These are phyloP conservation scores for Neopelma chrysocephalum DNA, from an alignment of 2,797 vertebrate genomes.

Conservation along the genomic window DNA sequence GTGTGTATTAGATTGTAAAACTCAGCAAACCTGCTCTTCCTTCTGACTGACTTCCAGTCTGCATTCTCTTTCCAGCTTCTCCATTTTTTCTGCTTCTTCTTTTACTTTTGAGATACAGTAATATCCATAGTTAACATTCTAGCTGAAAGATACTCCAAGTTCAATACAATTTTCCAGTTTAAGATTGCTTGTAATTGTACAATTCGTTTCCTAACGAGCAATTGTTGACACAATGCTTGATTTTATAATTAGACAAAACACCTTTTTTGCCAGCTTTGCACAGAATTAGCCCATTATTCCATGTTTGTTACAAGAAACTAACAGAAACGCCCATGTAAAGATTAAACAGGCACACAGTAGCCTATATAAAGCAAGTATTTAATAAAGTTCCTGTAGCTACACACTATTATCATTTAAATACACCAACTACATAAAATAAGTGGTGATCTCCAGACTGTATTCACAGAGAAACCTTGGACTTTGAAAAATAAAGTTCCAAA, in stretches of 20 bases:
- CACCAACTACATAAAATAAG: background rate
- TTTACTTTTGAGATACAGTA: slow-evolving; percentile 81
- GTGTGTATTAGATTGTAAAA: slow-evolving; percentile 1
- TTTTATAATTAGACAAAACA: background rate
- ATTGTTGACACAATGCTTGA: background rate
- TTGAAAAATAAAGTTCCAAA: background rate
- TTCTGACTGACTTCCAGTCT: slow-evolving; percentile 79
- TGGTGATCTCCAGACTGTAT: background rate
- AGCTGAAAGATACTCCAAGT: slow-evolving; percentile 7
- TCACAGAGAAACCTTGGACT: background rate
- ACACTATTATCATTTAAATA: background rate
- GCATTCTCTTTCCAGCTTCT: slow-evolving; percentile 80
- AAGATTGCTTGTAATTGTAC: background rate
- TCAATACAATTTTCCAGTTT: background rate
- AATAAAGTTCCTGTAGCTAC: background rate
- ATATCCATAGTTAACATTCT: background rate
- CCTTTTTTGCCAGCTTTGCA: background rate
- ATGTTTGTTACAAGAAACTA: background rate
- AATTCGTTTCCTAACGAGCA: background rate
- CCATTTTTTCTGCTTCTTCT: slow-evolving; percentile 81
- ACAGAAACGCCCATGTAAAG: background rate
- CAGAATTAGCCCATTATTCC: background rate
- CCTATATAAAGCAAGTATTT: background rate
- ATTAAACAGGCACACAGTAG: background rate
- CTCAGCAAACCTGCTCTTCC: slow-evolving; percentile 84